A percentile compares a stretch with the other conserved stretches of the same genome.
Conservation (phyloP, 2,888 invertebrate species). For the Lasioglossum malachurum region DNA sequence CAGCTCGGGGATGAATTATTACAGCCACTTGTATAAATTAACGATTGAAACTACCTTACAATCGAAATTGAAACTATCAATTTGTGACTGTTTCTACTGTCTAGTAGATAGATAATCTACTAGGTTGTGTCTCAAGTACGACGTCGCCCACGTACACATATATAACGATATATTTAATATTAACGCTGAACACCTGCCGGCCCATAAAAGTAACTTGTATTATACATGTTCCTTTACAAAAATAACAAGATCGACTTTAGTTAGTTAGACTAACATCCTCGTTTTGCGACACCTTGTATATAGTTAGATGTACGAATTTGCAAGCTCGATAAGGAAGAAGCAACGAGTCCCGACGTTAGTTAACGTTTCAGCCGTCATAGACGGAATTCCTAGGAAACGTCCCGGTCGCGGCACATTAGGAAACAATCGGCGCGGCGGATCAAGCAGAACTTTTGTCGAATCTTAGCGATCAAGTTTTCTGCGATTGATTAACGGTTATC, state of each 20-base stretch:
- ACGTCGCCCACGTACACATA: no score
- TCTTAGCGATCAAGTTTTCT: conserved; percentile 16
- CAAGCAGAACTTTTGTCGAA: neutral
- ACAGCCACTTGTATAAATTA: neutral
- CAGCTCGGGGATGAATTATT: neutral
- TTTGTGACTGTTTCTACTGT: no score
- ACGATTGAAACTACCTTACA: neutral
- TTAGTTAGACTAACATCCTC: no score
- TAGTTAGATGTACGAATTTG: neutral
- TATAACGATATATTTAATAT: no score
- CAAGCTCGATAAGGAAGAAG: neutral
- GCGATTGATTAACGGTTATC: conserved; percentile 43
- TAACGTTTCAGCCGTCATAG: neutral
- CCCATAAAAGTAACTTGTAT: no score
- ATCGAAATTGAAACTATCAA: no score
- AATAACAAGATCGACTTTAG: no score
- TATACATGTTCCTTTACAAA: no score
- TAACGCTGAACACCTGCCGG: no score
- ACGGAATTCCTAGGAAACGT: neutral
- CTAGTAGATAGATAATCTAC: no score
- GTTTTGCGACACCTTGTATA: neutral
- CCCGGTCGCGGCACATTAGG: no score
- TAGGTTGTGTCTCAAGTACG: no score
- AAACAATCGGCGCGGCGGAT: neutral
- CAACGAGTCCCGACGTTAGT: neutral